phyloP scores from a whole-genome alignment of 2,888 invertebrate genomes.

The Cerceris rybyensis region DNA sequence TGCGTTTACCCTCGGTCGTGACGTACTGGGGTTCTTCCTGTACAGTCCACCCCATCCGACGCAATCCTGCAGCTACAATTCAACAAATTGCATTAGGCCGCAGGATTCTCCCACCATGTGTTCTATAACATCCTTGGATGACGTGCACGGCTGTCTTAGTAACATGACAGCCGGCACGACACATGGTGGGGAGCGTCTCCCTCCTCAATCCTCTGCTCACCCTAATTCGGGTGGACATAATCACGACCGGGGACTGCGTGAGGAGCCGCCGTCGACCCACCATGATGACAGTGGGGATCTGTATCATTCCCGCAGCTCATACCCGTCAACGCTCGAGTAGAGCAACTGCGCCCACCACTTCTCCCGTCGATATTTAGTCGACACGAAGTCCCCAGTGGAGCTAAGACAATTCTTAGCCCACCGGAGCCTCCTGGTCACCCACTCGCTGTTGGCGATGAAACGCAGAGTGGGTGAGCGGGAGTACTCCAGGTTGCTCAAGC shows the following conservation, averaged over 20 bases:
- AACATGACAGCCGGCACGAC: constrained; percentile 72
- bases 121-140: constrained; percentile 72
- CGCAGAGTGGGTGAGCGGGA: neutral
- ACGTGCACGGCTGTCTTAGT: constrained; percentile 73
- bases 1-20: constrained; percentile 5
- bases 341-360: constrained; percentile 5
- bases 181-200: constrained; percentile 28
- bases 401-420: neutral
- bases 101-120: constrained; percentile 74
- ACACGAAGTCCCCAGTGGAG: neutral
- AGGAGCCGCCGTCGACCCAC: neutral
- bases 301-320: constrained; percentile 4
- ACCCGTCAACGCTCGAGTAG: neutral
- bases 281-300: neutral
- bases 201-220: constrained; percentile 55
- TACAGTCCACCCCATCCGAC: neutral
- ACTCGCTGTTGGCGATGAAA: neutral
- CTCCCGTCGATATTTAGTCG: neutral
- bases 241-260: neutral
- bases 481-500: neutral
- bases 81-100: constrained; percentile 72
- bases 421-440: neutral
- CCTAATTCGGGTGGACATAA: neutral
- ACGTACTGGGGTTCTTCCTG: constrained; percentile 6
- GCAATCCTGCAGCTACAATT: constrained; percentile 59